These are phyloP conservation scores for Chrosomus eos DNA, from an alignment of 2,797 vertebrate species.

Conservation along the genomic window DNA sequence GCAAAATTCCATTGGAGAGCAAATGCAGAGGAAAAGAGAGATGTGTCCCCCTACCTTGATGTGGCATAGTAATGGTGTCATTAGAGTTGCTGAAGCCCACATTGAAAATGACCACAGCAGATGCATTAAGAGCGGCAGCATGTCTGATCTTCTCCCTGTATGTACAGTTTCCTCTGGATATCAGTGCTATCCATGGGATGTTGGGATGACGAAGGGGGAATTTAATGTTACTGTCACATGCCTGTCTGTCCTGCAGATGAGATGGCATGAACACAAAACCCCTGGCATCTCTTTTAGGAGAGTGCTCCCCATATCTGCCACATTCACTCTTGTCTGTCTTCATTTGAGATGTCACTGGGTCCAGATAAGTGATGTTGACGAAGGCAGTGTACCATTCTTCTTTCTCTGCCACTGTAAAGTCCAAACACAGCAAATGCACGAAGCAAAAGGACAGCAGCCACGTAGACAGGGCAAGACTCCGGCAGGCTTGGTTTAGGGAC, in stretches of 20 bases:
- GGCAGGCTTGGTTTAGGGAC: conserved; percentile 90
- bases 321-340: conserved; percentile 92
- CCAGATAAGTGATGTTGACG: conserved; percentile 94
- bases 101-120: conserved; percentile 94
- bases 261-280: conserved; percentile 85
- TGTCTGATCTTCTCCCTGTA: conserved; percentile 90
- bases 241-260: conserved; percentile 81
- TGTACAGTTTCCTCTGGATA: conserved; percentile 91
- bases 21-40: not conserved
- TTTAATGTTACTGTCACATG: conserved; percentile 85
- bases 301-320: conserved; percentile 95
- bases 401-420: conserved; percentile 97
- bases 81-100: conserved; percentile 85
- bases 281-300: conserved; percentile 90
- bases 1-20: not conserved
- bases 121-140: conserved; percentile 88
- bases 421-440: conserved; percentile 94
- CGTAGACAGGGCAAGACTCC: conserved; percentile 95
- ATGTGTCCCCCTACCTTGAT: conserved; percentile 84
- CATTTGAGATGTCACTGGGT: conserved; percentile 82
- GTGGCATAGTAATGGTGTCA: conserved; percentile 93
- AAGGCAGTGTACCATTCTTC: conserved; percentile 99
- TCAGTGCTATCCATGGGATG: conserved; percentile 89
- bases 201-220: conserved; percentile 78
- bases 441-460: conserved; percentile 97